A percentile compares a stretch with the other conserved stretches of the same genome.
phyloP scores from a whole-genome alignment of 2,888 invertebrate genomes.

The Notodonta dromedarius region DNA sequence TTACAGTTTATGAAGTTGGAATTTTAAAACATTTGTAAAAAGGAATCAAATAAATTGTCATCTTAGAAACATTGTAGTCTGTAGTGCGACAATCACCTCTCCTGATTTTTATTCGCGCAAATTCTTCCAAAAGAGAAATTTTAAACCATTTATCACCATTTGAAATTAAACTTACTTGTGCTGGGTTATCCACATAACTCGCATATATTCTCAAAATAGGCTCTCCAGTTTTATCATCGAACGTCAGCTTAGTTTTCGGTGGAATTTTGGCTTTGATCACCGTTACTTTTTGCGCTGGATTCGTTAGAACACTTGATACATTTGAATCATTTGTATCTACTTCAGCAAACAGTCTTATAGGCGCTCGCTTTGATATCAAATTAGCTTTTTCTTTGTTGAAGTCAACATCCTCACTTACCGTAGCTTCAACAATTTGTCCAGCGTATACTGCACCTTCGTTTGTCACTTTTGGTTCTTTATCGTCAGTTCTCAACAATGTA shows the following conservation, averaged over 20 bases:
- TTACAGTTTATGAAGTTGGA: too few relatives aligned
- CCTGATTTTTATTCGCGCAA: too few relatives aligned
- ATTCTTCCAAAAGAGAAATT: too few relatives aligned
- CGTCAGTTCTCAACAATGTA: slow-evolving; percentile 63
- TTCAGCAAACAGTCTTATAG: slow-evolving; percentile 62
- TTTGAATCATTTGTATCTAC: slow-evolving; percentile 53
- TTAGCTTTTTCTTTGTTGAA: slow-evolving; percentile 68
- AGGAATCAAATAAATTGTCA: too few relatives aligned
- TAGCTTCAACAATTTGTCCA: slow-evolving; percentile 76
- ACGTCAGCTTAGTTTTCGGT: slow-evolving; percentile 72
- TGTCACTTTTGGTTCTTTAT: slow-evolving; percentile 59
- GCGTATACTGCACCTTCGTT: slow-evolving; percentile 68
- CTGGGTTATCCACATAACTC: slow-evolving; percentile 67
- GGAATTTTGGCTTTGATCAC: slow-evolving; percentile 73
- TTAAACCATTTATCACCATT: too few relatives aligned
- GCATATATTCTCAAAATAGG: slow-evolving; percentile 84
- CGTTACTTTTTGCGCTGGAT: slow-evolving; percentile 50
- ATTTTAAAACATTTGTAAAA: too few relatives aligned
- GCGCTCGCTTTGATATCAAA: slow-evolving; percentile 60
- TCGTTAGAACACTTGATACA: slow-evolving; percentile 34
- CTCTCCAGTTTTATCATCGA: slow-evolving; percentile 75
- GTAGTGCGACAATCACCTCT: too few relatives aligned
- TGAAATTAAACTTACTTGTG: slow-evolving; percentile 53
- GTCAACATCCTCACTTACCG: slow-evolving; percentile 72
- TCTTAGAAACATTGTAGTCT: too few relatives aligned